These are phyloP conservation scores for Neodiprion lecontei DNA, from an alignment of 1,140 invertebrate genomes.

Conservation along the genomic window DNA sequence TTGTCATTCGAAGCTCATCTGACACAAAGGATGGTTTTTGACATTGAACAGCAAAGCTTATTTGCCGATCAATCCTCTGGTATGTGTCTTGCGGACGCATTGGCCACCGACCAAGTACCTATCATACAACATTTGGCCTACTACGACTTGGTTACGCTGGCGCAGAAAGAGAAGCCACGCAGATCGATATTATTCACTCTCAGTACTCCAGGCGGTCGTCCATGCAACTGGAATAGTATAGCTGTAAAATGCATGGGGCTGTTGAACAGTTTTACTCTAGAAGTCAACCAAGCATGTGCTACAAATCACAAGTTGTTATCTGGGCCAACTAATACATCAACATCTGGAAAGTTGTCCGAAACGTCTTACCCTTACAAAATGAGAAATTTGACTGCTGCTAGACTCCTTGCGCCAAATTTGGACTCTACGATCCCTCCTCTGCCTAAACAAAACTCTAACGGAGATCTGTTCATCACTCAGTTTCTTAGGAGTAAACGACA, in stretches of 20 bases:
- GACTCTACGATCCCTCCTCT: background rate
- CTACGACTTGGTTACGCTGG: constrained; percentile 70
- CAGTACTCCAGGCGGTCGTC: constrained; percentile 79
- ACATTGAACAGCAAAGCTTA: constrained; percentile 43
- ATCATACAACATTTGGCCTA: constrained; percentile 76
- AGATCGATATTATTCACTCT: constrained; percentile 71
- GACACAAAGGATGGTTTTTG: constrained; percentile 69
- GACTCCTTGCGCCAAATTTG: background rate
- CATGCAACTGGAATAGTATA: constrained; percentile 79
- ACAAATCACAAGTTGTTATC: constrained; percentile 29
- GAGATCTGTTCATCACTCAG: constrained; percentile 36
- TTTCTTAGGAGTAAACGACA: constrained; percentile 45
- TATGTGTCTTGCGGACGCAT: constrained; percentile 63
- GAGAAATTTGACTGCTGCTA: constrained; percentile 33
- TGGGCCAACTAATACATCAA: background rate
- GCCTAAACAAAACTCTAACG: constrained; percentile 26
- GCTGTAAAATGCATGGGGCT: constrained; percentile 66
- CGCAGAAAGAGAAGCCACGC: constrained; percentile 64
- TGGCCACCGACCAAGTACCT: constrained; percentile 64
- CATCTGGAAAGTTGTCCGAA: constrained; percentile 23
- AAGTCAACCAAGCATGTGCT: constrained; percentile 62
- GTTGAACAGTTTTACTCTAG: constrained; percentile 68
- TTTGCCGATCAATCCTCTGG: constrained; percentile 34
- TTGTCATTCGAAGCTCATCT: constrained; percentile 73
- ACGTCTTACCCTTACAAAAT: constrained; percentile 49